Evolutionary conservation across 2,797 vertebrate species (phyloP).

Genomic region (Phataginus tricuspis): DNA sequence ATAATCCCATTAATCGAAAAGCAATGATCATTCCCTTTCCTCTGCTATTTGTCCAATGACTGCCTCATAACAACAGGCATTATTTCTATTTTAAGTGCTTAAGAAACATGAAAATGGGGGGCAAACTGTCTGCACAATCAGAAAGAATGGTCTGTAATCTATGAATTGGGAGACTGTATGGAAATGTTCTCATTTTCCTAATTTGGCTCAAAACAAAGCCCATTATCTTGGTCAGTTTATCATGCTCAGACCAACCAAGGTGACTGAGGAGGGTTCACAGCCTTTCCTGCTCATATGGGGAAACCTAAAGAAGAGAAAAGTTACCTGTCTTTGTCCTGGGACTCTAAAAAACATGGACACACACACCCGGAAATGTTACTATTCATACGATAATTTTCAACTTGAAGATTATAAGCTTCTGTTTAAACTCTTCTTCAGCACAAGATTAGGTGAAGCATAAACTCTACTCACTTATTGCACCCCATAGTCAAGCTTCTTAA

Average conservation of each 20-base stretch:
- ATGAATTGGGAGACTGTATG: not conserved
- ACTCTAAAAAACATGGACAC: not conserved
- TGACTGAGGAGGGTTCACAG: not conserved
- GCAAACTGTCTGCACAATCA: not conserved
- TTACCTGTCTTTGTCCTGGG: not conserved
- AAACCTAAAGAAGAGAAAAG: not conserved
- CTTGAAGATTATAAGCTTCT: not conserved
- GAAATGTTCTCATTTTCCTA: conserved; percentile 3
- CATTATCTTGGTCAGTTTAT: not conserved
- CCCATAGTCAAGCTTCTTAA: not conserved
- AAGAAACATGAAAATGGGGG: not conserved
- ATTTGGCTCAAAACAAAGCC: not conserved
- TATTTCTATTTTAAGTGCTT: not conserved
- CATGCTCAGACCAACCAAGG: not conserved
- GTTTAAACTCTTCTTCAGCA: not conserved
- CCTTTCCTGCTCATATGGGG: not conserved
- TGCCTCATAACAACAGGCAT: not conserved
- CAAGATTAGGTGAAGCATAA: not conserved
- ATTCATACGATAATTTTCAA: not conserved
- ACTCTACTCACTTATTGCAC: not conserved
- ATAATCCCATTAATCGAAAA: conserved; percentile 7
- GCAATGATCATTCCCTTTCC: not conserved
- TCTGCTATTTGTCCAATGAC: not conserved
- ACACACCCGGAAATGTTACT: rapidly evolving
- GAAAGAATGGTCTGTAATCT: not conserved